Evolutionary conservation across 1,140 invertebrate genomes (phyloP).

Genomic region (Drosophila pruinosa): DNA sequence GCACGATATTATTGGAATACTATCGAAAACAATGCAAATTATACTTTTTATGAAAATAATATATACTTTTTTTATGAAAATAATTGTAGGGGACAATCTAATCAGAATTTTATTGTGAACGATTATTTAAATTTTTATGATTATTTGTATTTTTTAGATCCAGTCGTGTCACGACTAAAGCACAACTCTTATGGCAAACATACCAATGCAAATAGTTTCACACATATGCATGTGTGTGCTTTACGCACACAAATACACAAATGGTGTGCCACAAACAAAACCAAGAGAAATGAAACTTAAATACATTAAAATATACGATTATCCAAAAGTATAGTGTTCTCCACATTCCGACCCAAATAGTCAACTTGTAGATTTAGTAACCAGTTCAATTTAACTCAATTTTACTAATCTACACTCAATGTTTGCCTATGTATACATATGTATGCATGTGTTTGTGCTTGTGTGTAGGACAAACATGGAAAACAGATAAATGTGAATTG

Average conservation of each 20-base stretch:
- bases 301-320: constrained; percentile 23
- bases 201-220: neutral
- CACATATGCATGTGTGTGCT: no score
- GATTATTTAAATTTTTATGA: no score
- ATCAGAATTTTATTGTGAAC: no score
- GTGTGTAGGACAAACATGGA: neutral
- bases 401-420: constrained; percentile 34
- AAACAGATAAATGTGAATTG: constrained; percentile 17
- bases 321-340: neutral
- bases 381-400: constrained; percentile 38
- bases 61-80: no score
- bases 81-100: no score
- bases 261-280: constrained; percentile 7
- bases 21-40: neutral
- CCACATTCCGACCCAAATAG: constrained; percentile 18
- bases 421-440: neutral
- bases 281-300: constrained; percentile 8
- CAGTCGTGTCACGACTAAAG: neutral
- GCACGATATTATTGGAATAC: no score
- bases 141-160: no score
- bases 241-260: neutral
- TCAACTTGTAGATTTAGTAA: constrained; percentile 23
- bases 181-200: neutral
- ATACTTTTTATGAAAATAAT: no score
- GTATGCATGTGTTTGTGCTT: neutral